Evolutionary conservation across 2,888 invertebrate genomes (phyloP).

Genomic region (Lathronympha strigana): DNA sequence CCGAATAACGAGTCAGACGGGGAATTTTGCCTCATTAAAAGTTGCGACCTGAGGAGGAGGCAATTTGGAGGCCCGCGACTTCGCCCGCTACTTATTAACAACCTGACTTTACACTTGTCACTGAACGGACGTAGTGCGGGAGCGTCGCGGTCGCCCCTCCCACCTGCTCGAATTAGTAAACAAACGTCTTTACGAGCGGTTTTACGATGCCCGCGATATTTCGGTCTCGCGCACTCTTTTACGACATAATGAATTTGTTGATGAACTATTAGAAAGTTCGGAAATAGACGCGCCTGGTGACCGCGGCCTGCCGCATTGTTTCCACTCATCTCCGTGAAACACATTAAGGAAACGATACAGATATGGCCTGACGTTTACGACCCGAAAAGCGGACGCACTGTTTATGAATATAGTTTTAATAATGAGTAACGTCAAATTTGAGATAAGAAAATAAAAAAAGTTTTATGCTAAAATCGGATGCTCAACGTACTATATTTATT

Average conservation of each 20-base stretch:
- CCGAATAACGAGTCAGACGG: slow-evolving; percentile 69
- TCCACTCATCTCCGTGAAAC: slow-evolving; percentile 1
- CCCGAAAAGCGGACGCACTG: slow-evolving; percentile 4
- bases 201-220: slow-evolving; percentile 83
- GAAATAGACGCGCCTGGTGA: slow-evolving; percentile 80
- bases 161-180: slow-evolving; percentile 84
- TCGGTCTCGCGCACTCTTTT: slow-evolving; percentile 81
- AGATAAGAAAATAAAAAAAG: slow-evolving; percentile 10
- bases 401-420: slow-evolving; percentile 17
- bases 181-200: slow-evolving; percentile 83
- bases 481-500: background rate
- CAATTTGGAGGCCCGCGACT: slow-evolving; percentile 78
- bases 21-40: slow-evolving; percentile 84
- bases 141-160: slow-evolving; percentile 70
- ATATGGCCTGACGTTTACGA: slow-evolving; percentile 13
- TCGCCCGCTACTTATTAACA: slow-evolving; percentile 75
- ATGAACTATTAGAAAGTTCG: slow-evolving; percentile 84
- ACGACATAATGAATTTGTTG: slow-evolving; percentile 85
- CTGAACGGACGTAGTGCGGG: slow-evolving; percentile 48
- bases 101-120: slow-evolving; percentile 61
- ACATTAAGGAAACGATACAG: slow-evolving; percentile 14
- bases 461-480: background rate
- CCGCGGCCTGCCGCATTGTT: slow-evolving; percentile 49
- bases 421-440: background rate
- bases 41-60: slow-evolving; percentile 80